Evolutionary conservation across 1,140 invertebrate genomes (phyloP).

Genomic region (Cherax quadricarinatus): DNA sequence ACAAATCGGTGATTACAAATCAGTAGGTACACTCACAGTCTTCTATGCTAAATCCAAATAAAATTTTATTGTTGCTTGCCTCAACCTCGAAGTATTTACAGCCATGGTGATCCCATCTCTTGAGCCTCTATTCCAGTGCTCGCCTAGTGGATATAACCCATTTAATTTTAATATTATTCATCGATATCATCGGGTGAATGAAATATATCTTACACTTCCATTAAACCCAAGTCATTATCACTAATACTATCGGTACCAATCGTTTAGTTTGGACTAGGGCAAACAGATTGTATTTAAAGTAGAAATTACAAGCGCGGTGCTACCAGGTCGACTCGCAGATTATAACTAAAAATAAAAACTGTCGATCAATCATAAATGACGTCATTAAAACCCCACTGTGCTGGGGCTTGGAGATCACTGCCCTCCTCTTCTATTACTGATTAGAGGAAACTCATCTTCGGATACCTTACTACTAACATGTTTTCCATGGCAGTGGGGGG

Average conservation of each 20-base stretch:
- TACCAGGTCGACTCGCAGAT: not conserved
- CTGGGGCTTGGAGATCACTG: not conserved
- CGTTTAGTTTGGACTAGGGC: not conserved
- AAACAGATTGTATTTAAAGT: slow-evolving; percentile 16
- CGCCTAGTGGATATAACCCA: too few species aligned
- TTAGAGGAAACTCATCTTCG: too few species aligned
- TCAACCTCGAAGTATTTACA: too few species aligned
- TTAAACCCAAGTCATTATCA: slow-evolving; percentile 2
- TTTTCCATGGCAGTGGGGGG: too few species aligned
- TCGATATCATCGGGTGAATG: not conserved
- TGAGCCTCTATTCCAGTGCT: too few species aligned
- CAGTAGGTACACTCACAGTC: too few species aligned
- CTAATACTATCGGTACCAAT: slow-evolving; percentile 13
- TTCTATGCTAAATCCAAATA: too few species aligned
- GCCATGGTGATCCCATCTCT: too few species aligned
- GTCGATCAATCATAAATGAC: slow-evolving; percentile 44
- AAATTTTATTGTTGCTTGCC: too few species aligned
- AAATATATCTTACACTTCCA: slow-evolving; percentile 1
- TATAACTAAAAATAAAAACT: not conserved
- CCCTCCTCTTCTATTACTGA: not conserved
- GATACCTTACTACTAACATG: too few species aligned
- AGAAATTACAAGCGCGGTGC: slow-evolving; percentile 16
- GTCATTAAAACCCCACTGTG: slow-evolving; percentile 20
- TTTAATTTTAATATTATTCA: not conserved
- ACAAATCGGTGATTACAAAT: too few species aligned